Evolutionary conservation across 2,797 vertebrate species (phyloP), one percentile per base, ranked within the genome.

Genomic region (Octomys mimax): DNA sequence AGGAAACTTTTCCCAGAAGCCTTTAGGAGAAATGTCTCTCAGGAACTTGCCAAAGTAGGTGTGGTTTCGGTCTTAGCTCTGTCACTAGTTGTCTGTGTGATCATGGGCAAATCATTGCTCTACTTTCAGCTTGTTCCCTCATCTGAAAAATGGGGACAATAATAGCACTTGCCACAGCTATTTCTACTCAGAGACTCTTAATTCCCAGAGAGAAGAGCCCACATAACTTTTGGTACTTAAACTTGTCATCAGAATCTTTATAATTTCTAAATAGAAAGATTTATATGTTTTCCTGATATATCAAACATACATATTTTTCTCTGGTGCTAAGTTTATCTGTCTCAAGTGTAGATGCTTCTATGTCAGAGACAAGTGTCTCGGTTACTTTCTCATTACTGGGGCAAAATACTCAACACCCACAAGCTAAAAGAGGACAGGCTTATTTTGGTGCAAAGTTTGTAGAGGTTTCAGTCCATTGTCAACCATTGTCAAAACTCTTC

Each of bases 241-340:
- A 49, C 52, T 64, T 28, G n/a, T 87, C 36, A 31, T 80, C 49
- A 59, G 89, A 86, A 95, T 81, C 21, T 54, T 89, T 86, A 64
- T 6, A n/a, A 87, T 82, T 71, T 96, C 88, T 49, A 6, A 95
- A 70, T 42, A 78, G 57, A 54, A 31, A 54, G 61, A 61, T 79
- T 18, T 54, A 61, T 13, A 75, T 66, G 84, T 96, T 82, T 57
- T 89, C 13, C 61, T 46, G 18, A 81, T 42, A 10, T 46, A 80
- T 61, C 12, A 82, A 77, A 85, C 68, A 16, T 80, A 19, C 11
- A 16, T 79, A 49, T 94, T 89, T 91, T 96, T 52, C 33, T 88
- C 75, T 89, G 13, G 39, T 78, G 79, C 39, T 89, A 46, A 68
- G 14, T 77, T 85, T 82, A 79, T 28, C 80, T 92, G 31, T 88